Conservation (phyloP, 2,888 invertebrate species). For the Heliconius charithonia region DNA sequence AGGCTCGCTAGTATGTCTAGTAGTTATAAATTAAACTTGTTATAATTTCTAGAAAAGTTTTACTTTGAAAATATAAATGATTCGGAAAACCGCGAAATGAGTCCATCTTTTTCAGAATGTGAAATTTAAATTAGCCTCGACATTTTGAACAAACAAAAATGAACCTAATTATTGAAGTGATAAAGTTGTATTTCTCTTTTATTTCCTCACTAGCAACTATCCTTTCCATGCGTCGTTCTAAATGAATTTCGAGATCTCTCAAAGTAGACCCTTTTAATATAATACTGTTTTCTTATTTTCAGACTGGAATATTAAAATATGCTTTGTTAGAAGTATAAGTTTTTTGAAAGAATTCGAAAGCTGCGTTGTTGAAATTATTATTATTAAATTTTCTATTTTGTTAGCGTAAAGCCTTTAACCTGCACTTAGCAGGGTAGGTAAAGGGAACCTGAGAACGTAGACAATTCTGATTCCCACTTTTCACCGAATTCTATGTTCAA, state of each 20-base stretch:
- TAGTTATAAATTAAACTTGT: constrained; percentile 8
- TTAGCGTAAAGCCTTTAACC: background rate
- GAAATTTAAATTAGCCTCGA: constrained; percentile 42
- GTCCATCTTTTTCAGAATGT: constrained; percentile 36
- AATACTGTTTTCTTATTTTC: constrained; percentile 35
- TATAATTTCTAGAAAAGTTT: constrained; percentile 23
- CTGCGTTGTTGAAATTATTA: background rate
- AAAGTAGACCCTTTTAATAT: constrained; percentile 34
- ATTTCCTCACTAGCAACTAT: background rate
- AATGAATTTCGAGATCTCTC: constrained; percentile 43
- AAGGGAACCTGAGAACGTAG: background rate
- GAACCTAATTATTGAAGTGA: background rate
- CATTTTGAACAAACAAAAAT: constrained; percentile 24
- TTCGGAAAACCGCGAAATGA: constrained; percentile 26
- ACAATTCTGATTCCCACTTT: background rate
- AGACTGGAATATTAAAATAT: constrained; percentile 23
- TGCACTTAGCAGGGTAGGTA: background rate
- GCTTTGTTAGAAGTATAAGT: constrained; percentile 14
- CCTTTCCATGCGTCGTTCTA: constrained; percentile 22
- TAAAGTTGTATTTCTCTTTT: constrained; percentile 29
- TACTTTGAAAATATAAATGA: constrained; percentile 21
- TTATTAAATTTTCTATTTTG: too few relatives aligned
- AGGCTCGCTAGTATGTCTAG: background rate
- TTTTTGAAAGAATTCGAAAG: background rate
- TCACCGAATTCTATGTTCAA: background rate